A percentile compares a stretch with the other conserved stretches of the same genome.
phyloP scores from a whole-genome alignment of 2,797 vertebrate species.

The Hypotaenidia okinawae region DNA sequence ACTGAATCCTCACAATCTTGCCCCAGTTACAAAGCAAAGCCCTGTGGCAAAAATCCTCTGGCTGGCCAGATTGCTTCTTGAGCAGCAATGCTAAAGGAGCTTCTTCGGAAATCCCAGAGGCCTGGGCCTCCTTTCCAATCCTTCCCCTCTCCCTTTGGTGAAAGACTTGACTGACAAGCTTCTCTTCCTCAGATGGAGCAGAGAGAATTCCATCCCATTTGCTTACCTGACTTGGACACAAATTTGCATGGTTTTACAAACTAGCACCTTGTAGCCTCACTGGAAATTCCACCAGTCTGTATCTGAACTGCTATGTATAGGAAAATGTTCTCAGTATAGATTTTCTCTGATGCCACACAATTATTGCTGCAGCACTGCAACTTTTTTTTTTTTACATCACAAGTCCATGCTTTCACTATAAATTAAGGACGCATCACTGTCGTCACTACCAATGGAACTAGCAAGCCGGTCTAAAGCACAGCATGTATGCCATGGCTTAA shows the following conservation, averaged over 20 bases:
- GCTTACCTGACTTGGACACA: background rate
- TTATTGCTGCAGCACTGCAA: background rate
- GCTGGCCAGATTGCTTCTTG: background rate
- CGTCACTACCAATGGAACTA: background rate
- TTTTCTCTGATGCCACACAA: background rate
- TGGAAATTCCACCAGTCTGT: background rate
- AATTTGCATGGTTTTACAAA: background rate
- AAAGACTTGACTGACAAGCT: background rate
- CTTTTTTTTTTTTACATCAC: background rate
- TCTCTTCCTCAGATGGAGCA: background rate
- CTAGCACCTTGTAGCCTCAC: background rate
- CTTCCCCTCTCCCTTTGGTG: background rate
- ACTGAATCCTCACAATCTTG: background rate
- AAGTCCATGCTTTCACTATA: background rate
- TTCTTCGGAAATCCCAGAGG: background rate
- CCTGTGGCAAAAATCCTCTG: background rate
- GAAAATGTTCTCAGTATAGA: background rate
- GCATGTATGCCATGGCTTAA: background rate
- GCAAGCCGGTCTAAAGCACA: background rate
- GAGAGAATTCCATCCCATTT: background rate
- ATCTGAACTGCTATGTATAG: background rate
- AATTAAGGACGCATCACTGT: background rate
- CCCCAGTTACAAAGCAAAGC: background rate
- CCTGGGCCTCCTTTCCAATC: background rate
- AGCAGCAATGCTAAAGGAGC: background rate